Evolutionary conservation across 2,888 invertebrate species (phyloP).

Genomic region (Hirtodrosophila duncani): DNA sequence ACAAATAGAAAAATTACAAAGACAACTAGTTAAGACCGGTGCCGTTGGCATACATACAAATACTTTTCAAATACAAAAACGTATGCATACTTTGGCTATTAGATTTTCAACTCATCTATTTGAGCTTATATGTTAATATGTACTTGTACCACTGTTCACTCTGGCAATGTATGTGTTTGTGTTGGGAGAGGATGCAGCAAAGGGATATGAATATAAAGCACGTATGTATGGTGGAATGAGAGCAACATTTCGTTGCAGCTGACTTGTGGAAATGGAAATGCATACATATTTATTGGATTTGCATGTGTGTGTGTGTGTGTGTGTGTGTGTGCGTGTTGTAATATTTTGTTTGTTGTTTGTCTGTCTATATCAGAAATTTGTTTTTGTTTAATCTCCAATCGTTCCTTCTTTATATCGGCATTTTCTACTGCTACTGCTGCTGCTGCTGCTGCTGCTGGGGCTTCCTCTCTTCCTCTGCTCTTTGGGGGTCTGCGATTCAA

Average conservation of each 20-base stretch:
- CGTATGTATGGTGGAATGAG: not conserved
- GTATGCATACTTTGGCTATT: no score
- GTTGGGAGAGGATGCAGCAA: not conserved
- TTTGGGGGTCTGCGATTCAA: no score
- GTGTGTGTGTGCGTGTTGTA: conserved; percentile 10
- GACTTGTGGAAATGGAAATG: conserved; percentile 38
- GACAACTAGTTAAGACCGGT: no score
- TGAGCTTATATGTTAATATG: no score
- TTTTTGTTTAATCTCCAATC: no score
- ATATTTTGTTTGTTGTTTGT: conserved; percentile 25
- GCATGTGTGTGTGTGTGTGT: conserved; percentile 14
- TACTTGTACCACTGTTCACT: conserved; percentile 23
- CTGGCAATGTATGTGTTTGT: conserved; percentile 12
- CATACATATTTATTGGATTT: no score
- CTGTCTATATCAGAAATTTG: conserved; percentile 19
- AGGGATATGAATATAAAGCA: conserved; percentile 15
- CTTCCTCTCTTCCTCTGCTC: conserved; percentile 34
- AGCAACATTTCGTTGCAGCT: conserved; percentile 56
- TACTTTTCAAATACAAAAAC: no score
- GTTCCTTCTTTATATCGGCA: not conserved
- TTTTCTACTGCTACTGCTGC: conserved; percentile 11
- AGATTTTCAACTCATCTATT: no score
- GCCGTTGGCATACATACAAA: no score
- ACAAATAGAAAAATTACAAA: no score
- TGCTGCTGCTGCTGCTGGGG: not conserved